These are phyloP conservation scores for Tyrannus savana DNA, from an alignment of 2,113 vertebrate species.

Conservation along the genomic window DNA sequence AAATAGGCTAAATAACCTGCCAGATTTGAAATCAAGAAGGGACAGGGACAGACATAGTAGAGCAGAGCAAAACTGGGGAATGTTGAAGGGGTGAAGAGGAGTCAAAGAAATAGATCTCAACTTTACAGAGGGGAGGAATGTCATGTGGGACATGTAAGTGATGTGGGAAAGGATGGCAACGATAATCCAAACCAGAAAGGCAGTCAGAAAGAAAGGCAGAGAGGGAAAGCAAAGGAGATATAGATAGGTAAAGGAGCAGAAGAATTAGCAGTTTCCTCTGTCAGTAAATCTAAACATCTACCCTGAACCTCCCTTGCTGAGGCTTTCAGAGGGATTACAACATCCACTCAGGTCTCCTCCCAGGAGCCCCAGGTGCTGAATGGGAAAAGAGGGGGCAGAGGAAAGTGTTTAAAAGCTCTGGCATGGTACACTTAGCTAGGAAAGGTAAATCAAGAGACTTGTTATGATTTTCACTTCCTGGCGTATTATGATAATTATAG, in stretches of 20 bases:
- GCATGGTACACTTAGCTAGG: not conserved
- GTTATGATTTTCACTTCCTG: not conserved
- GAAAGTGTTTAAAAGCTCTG: not conserved
- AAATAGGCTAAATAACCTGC: not conserved
- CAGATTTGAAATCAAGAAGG: not conserved
- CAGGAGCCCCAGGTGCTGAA: not conserved
- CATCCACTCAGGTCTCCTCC: not conserved
- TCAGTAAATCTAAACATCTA: not conserved
- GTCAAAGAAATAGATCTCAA: not conserved
- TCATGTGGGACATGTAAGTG: not conserved
- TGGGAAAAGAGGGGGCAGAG: not conserved
- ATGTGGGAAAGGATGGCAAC: not conserved
- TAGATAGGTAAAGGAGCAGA: not conserved
- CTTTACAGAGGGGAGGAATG: not conserved
- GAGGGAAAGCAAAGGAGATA: not conserved
- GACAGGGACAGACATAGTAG: not conserved
- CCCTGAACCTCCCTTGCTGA: not conserved
- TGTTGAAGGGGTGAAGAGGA: not conserved
- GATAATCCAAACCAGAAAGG: not conserved
- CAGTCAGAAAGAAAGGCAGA: not conserved
- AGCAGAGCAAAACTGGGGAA: not conserved
- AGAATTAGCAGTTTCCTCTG: not conserved
- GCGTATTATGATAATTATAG: not conserved
- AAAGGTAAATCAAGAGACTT: conserved; percentile 18
- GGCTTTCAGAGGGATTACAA: accelerated